Conservation (phyloP, 2,797 vertebrate species). For the Silurus aristotelis region DNA sequence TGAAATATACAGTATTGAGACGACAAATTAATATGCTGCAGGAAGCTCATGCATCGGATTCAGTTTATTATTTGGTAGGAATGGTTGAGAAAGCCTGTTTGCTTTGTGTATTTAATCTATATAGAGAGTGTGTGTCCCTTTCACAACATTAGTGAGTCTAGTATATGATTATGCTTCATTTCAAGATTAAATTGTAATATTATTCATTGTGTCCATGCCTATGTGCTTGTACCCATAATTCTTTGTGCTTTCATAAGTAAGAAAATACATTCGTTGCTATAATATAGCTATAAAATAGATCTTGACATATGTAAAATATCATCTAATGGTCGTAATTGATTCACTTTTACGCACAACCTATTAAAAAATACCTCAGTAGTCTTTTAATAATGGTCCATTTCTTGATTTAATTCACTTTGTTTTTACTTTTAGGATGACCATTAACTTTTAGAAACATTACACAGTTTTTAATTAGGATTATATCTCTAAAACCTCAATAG, state of each 20-base stretch:
- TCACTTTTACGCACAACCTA: neutral
- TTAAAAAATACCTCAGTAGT: neutral
- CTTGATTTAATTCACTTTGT: neutral
- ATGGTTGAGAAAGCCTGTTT: neutral
- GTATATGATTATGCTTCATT: neutral
- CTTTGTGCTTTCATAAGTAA: neutral
- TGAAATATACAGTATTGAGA: conserved; percentile 1
- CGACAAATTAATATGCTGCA: conserved; percentile 8
- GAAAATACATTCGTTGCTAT: neutral
- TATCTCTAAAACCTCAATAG: neutral
- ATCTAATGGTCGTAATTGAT: neutral
- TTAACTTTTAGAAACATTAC: too few relatives aligned
- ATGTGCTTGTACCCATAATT: neutral
- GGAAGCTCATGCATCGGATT: neutral
- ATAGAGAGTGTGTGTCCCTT: neutral
- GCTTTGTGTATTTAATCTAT: neutral
- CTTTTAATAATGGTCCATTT: neutral
- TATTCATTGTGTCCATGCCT: neutral
- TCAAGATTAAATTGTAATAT: neutral
- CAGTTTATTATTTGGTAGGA: neutral
- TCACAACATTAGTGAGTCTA: neutral
- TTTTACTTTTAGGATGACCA: neutral
- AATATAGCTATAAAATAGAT: neutral
- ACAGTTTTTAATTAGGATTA: neutral
- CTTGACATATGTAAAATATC: neutral